Base-by-base conservation (phyloP, 2,113 vertebrate genomes). In the Cottus gobio region DNA sequence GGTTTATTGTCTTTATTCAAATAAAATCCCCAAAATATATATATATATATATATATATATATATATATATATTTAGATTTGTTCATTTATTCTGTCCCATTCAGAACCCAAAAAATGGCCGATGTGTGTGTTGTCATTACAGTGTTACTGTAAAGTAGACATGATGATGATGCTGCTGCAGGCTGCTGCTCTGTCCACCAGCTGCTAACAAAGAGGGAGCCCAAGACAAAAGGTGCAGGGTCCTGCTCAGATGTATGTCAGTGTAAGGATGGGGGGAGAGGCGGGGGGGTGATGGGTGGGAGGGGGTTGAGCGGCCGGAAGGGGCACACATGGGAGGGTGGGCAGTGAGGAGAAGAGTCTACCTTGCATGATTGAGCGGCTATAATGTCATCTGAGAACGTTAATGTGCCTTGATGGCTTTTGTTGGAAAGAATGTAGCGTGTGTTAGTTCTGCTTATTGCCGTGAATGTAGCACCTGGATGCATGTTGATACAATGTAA, bases 221-320 rank as follows among this genome's bases (percentile, higher is more conserved):
- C 87, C 85, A 84, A 90, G 87, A 92, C 89, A 94, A 90, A 93
- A 89, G 90, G 89, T 87, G 89, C 85, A 88, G 89, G 87, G 91
- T 90, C 87, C 90, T 93, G 90, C 89, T 91, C 85, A 89, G 90
- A 93, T 93, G 89, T 85, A 85, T 90, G 91, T 89, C 90, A 86
- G 79, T 12, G 82, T 20, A 31, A 73, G 28, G 84, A 36, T 71
- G 83, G 66, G 28, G 52, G 72, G 56, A 61, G 24, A 77, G 57
- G 30, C 2, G 2, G 31, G 31, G 31, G 31, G 31, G 31, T 31
- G 31, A 5, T 37, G 72, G 50, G 57, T 5, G 34, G 64, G 31
- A 20, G 67, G 78, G 70, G 79, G 31, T 42, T 62, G 79, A 76
- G 79, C 48, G 24, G 80, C 31, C 42, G 52, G 74, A 89, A 52